Evolutionary conservation across 2,113 vertebrate genomes (phyloP).

Genomic region (Cyanoderma ruficeps): DNA sequence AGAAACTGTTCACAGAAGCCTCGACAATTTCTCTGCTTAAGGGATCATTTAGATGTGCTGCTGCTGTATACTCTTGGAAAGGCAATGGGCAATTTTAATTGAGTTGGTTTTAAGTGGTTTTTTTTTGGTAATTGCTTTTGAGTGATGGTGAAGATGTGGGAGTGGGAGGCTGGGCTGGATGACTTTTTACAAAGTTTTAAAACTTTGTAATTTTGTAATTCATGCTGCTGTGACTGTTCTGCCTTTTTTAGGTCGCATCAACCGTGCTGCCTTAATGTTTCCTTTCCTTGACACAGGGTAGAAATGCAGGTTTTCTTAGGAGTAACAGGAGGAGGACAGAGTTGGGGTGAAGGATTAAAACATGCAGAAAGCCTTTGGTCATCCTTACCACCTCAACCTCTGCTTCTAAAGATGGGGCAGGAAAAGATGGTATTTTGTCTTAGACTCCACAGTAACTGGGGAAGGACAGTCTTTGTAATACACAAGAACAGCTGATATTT

Average conservation of each 20-base stretch:
- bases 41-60: fast-evolving
- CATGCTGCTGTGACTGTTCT: not conserved
- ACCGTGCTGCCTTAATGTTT: not conserved
- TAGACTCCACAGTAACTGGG: not conserved
- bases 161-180: not conserved
- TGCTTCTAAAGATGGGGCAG: not conserved
- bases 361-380: not conserved
- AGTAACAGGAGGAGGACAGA: not conserved
- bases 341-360: not conserved
- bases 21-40: not conserved
- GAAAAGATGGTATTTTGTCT: not conserved
- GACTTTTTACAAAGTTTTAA: not conserved
- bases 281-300: not conserved
- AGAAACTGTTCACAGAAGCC: not conserved
- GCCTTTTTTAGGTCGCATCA: not conserved
- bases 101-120: not conserved
- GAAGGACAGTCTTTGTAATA: not conserved
- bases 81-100: not conserved
- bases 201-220: not conserved
- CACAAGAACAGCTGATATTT: not conserved
- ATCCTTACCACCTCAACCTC: not conserved
- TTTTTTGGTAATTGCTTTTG: not conserved
- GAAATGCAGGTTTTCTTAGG: not conserved
- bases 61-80: not conserved
- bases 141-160: not conserved